Evolutionary conservation across 1,140 invertebrate genomes (phyloP).

Genomic region (Venturia canescens): DNA sequence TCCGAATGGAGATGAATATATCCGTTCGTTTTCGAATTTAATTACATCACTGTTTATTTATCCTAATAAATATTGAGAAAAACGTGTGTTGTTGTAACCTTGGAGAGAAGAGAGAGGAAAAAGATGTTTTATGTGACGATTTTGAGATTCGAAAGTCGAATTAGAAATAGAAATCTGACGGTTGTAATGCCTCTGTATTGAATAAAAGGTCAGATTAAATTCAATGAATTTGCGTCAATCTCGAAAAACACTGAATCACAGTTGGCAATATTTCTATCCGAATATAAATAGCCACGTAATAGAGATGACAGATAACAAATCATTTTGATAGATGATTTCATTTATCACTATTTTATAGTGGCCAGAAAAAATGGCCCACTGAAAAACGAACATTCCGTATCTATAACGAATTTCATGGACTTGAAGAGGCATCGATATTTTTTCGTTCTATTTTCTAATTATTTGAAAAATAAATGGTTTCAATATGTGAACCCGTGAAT

Average conservation of each 20-base stretch:
- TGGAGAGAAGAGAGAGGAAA: no score
- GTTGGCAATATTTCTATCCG: neutral
- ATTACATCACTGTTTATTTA: no score
- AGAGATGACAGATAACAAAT: neutral
- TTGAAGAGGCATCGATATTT: neutral
- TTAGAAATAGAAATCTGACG: neutral
- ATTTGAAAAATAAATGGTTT: neutral
- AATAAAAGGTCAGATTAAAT: constrained; percentile 5
- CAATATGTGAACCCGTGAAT: no score
- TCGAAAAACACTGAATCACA: neutral
- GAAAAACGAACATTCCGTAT: no score
- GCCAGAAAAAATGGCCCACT: no score
- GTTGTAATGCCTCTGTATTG: neutral
- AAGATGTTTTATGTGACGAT: neutral
- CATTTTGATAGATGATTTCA: neutral
- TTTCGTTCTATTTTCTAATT: neutral
- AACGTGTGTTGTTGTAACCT: no score
- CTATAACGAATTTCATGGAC: no score
- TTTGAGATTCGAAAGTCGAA: neutral
- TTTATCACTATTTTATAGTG: neutral
- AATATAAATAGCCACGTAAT: neutral
- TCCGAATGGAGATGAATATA: no score
- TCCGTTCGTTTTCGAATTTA: no score
- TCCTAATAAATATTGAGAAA: no score
- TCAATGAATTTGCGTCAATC: neutral